A percentile compares a stretch with the other conserved stretches of the same genome.
Conservation (phyloP, 2,888 invertebrate species). For the Clitarchus hookeri region DNA sequence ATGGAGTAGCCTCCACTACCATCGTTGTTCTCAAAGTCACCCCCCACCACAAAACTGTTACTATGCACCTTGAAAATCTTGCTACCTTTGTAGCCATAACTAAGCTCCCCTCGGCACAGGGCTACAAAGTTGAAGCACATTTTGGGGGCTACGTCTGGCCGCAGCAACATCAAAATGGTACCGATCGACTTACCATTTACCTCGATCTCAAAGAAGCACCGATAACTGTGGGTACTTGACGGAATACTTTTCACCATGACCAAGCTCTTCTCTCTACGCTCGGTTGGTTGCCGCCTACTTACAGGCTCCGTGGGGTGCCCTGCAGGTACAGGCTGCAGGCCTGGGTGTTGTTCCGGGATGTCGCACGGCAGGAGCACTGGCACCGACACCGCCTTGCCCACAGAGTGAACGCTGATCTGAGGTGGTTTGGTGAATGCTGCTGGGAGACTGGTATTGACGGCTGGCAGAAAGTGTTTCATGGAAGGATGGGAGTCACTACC, state of each 20-base stretch:
- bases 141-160: constrained; percentile 27
- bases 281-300: background rate
- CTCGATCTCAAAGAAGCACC: constrained; percentile 27
- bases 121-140: constrained; percentile 29
- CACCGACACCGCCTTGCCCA: background rate
- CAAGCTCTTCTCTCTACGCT: background rate
- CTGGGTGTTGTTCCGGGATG: background rate
- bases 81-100: constrained; percentile 28
- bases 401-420: background rate
- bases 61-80: constrained; percentile 25
- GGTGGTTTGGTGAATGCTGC: background rate
- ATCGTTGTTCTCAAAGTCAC: constrained; percentile 28
- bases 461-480: background rate
- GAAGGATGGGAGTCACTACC: background rate
- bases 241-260: background rate
- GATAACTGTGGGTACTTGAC: background rate
- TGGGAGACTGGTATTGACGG: background rate
- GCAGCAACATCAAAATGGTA: constrained; percentile 17
- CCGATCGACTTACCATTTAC: background rate
- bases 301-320: background rate
- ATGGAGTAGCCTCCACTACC: constrained; percentile 29
- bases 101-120: constrained; percentile 27
- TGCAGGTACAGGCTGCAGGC: background rate
- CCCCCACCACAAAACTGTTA: constrained; percentile 19
- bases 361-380: background rate